phyloP scores from a whole-genome alignment of 2,797 vertebrate species.

The Protosalanx chinensis region DNA sequence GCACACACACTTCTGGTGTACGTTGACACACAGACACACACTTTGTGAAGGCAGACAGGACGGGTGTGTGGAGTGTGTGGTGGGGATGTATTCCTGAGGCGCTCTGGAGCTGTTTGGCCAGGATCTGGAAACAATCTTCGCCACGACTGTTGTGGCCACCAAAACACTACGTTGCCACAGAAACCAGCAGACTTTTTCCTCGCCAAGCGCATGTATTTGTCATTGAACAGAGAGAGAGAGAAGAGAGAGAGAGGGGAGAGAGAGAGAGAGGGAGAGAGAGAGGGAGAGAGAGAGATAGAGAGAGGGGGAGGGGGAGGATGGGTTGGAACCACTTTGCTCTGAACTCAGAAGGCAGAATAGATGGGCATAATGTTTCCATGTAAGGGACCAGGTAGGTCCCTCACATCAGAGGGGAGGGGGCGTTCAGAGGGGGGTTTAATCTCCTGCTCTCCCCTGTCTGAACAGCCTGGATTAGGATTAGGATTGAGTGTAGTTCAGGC shows the following conservation, averaged over 20 bases:
- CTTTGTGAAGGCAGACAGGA: not conserved
- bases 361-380: no score
- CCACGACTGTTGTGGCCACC: slow-evolving; percentile 1
- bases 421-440: not conserved
- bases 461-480: not conserved
- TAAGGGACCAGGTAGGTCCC: no score
- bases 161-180: not conserved
- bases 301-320: not conserved
- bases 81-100: not conserved
- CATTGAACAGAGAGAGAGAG: slow-evolving; percentile 1
- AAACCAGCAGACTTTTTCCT: not conserved
- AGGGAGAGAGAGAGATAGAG: not conserved
- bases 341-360: no score
- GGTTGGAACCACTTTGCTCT: no score
- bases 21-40: not conserved
- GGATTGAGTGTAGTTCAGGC: not conserved
- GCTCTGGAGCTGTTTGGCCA: not conserved
- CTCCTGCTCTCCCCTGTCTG: not conserved
- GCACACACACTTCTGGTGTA: not conserved
- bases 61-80: not conserved
- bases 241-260: not conserved
- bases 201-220: slow-evolving; percentile 4
- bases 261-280: not conserved
- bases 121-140: slow-evolving; percentile 24
- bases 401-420: no score